Conservation (phyloP, 2,888 invertebrate genomes). For the Magallana nippona region DNA sequence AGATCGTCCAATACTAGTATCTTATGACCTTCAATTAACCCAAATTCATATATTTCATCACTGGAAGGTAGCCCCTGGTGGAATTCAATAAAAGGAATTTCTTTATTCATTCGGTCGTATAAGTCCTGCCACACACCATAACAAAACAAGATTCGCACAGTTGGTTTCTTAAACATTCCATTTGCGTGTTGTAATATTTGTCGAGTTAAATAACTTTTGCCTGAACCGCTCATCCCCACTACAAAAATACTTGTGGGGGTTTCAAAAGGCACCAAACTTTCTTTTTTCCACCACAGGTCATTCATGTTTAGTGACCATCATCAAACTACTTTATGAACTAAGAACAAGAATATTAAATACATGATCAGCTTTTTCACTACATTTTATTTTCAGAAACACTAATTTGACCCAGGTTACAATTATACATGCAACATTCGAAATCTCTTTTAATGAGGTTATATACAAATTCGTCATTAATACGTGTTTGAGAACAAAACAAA, state of each 20-base stretch:
- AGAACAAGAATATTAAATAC: not conserved
- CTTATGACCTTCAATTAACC: constrained; percentile 47
- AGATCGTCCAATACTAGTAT: constrained; percentile 55
- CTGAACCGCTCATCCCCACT: constrained; percentile 31
- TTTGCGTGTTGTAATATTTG: constrained; percentile 43
- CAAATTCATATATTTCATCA: constrained; percentile 54
- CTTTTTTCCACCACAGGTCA: constrained; percentile 41
- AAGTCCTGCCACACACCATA: constrained; percentile 44
- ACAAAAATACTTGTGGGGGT: constrained; percentile 43
- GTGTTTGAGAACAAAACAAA: constrained; percentile 19
- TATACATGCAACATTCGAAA: constrained; percentile 42
- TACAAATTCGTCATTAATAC: constrained; percentile 42
- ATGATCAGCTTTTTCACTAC: not conserved
- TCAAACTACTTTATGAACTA: not conserved
- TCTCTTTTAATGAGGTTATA: not conserved
- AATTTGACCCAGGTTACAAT: not conserved
- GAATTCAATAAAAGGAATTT: constrained; percentile 37
- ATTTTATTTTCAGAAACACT: constrained; percentile 31
- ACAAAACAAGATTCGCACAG: constrained; percentile 39
- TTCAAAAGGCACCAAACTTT: constrained; percentile 44
- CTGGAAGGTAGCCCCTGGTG: constrained; percentile 45
- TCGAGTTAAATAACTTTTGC: constrained; percentile 42
- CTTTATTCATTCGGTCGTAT: constrained; percentile 34
- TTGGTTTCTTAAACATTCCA: constrained; percentile 42
- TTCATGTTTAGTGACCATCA: not conserved